phyloP scores from a whole-genome alignment of 2,797 vertebrate species.

The Chelonia mydas region DNA sequence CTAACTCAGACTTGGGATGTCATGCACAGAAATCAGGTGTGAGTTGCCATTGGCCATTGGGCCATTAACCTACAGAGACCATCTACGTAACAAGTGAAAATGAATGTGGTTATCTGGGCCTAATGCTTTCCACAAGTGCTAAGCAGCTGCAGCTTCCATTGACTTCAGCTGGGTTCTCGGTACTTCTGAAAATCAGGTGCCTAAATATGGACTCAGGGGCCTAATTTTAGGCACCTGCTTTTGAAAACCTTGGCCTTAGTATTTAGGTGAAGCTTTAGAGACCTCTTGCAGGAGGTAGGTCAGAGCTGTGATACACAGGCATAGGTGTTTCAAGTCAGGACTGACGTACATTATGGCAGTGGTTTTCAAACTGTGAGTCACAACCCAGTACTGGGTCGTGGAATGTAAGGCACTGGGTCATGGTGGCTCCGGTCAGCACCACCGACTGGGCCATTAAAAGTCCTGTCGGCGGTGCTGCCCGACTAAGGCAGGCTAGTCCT shows the following conservation, averaged over 20 bases:
- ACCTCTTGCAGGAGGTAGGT: not conserved
- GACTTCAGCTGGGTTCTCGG: not conserved
- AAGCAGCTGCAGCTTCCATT: not conserved
- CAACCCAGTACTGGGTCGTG: too few relatives aligned
- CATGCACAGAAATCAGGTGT: not conserved
- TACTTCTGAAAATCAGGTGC: not conserved
- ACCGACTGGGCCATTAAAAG: too few relatives aligned
- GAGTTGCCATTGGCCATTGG: not conserved
- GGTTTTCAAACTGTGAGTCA: too few relatives aligned
- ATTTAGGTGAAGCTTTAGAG: not conserved
- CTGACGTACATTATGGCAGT: not conserved
- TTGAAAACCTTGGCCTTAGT: not conserved
- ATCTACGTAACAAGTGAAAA: not conserved
- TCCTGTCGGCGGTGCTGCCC: too few relatives aligned
- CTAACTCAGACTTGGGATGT: not conserved
- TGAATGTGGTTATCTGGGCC: not conserved
- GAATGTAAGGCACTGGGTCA: too few relatives aligned
- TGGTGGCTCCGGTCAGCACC: too few relatives aligned
- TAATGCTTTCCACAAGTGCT: not conserved
- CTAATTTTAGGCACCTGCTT: not conserved
- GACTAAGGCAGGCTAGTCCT: too few relatives aligned
- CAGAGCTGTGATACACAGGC: not conserved
- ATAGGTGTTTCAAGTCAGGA: not conserved
- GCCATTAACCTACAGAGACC: not conserved
- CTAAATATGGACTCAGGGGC: not conserved